Evolutionary conservation across 2,888 invertebrate species (phyloP), one percentile per base, ranked within the genome.

Genomic region (Acleris emargana): DNA sequence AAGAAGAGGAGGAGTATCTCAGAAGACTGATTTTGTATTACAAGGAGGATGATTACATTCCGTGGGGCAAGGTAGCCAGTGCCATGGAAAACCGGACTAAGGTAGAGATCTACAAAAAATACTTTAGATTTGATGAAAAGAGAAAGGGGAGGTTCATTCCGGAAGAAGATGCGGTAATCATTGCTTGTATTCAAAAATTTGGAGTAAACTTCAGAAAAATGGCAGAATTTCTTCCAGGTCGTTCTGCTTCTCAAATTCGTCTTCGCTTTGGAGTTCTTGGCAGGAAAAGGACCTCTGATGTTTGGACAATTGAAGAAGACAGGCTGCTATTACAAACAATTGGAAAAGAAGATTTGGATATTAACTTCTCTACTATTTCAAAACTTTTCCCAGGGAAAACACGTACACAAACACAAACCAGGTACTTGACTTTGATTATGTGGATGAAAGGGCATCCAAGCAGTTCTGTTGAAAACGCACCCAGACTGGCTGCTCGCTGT

Each of bases 41-140:
- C 69, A 94, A 90, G 69, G 89, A 94, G 62, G 96, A 95, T 17
- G 89, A 94, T 67, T 94, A 93, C 52, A 95, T 97, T 69, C 95
- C 96, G 0, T 97, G 97, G 97, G 93, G 94, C 3, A 94, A 94
- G 77, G 94, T 97, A 7, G 91, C 94, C 1, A 90, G 93, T 25
- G 93, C 94, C 58, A 94, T 96, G 83, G 93, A 93, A 11, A 93
- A 94, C 67, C 92, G 95, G 69, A 94, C 94, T 0, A 95, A 95
- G 77, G 87, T 91, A 3, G 96, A 96, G 80, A 84, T 96, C 11
- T 95, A 96, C 73, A 93, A 94, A 64, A 93, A 94, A 69, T 94
- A 93, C 73, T 72, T 78, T 43, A 76, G 89, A 62, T 71, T 88
- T 17, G 67, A 75, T 42, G 89, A 91, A 53, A 76, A 91, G 25